A percentile compares a stretch with the other conserved stretches of the same genome.
Evolutionary conservation across 2,888 invertebrate species (phyloP).

Genomic region (Tribolium freemani): DNA sequence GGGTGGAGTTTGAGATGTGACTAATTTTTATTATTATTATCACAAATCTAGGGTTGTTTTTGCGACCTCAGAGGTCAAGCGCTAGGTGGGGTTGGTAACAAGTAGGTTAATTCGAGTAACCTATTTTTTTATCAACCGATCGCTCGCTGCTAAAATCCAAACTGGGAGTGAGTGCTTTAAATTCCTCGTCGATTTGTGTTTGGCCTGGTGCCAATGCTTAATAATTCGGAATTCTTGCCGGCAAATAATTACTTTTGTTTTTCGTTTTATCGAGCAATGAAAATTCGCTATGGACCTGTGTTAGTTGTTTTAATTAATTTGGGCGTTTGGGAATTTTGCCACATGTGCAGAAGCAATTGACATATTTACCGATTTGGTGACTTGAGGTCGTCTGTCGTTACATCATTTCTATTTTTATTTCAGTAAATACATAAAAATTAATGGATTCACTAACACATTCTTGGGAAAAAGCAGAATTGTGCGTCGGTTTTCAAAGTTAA

Average conservation of each 20-base stretch:
- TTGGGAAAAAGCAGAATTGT: too few species aligned
- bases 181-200: constrained; percentile 2
- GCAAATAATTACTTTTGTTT: too few species aligned
- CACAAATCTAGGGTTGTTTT: neutral
- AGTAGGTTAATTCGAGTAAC: constrained; percentile 20
- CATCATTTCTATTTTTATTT: constrained; percentile 48
- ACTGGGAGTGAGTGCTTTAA: constrained; percentile 1
- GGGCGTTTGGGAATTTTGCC: too few species aligned
- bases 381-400: constrained; percentile 39
- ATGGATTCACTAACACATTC: too few species aligned
- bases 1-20: constrained; percentile 16
- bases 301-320: too few species aligned
- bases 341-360: too few species aligned
- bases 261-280: too few species aligned
- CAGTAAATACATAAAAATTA: constrained; percentile 9
- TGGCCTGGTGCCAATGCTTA: constrained; percentile 11
- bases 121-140: constrained; percentile 7
- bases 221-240: neutral
- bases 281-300: too few species aligned
- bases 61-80: neutral
- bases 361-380: constrained; percentile 9
- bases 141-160: neutral
- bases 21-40: neutral
- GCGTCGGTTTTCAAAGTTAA: too few species aligned
- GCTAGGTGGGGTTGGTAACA: constrained; percentile 15